These are phyloP conservation scores for Forbesichthys papilliferus DNA, from an alignment of 2,113 vertebrate species.

Conservation along the genomic window DNA sequence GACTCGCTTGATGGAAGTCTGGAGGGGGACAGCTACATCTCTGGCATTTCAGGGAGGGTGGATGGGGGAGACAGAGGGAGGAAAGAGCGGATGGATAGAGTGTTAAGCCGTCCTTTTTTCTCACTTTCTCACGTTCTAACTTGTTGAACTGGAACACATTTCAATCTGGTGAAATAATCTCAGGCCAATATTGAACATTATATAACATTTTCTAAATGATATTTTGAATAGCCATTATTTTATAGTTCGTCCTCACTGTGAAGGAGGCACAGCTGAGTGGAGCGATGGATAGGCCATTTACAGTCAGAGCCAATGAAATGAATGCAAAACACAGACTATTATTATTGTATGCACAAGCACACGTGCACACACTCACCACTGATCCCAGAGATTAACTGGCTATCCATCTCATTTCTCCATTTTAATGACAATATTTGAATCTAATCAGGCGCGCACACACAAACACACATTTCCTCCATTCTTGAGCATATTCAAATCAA, in stretches of 20 bases:
- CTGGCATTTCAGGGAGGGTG: conserved; percentile 39
- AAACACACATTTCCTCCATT: conserved; percentile 13
- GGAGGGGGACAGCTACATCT: conserved; percentile 33
- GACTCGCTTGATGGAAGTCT: conserved; percentile 47
- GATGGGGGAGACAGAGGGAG: conserved; percentile 6
- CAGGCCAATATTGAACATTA: background rate
- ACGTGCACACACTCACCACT: background rate
- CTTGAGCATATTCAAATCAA: conserved; percentile 39
- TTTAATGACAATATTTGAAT: background rate
- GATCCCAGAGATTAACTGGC: background rate
- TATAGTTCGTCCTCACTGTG: background rate
- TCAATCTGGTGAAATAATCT: no score
- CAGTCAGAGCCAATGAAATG: background rate
- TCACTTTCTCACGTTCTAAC: no score
- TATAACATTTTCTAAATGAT: background rate
- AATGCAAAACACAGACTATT: background rate
- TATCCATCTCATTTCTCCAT: conserved; percentile 1
- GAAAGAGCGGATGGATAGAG: conserved; percentile 20
- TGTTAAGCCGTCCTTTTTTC: conserved; percentile 30
- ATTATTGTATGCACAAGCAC: background rate
- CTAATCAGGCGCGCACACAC: background rate
- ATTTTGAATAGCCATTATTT: no score
- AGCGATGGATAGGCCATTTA: background rate
- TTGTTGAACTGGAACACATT: no score
- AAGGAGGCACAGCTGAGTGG: background rate